Evolutionary conservation across 1,140 invertebrate species (phyloP).

Genomic region (Brachionus angularis): DNA sequence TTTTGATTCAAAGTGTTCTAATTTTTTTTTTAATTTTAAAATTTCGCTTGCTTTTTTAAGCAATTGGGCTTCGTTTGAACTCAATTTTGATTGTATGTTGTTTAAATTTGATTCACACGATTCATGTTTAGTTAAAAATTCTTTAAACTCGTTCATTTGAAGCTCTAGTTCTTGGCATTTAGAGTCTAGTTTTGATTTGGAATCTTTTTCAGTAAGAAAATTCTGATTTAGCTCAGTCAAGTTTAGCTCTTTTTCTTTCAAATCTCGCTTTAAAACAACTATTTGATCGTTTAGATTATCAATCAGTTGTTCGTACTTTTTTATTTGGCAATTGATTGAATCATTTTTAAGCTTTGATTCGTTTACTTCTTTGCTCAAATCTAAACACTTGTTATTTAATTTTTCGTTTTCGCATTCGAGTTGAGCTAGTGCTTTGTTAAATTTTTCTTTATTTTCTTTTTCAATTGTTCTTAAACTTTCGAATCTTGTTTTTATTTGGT

Average conservation of each 20-base stretch:
- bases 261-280: background rate
- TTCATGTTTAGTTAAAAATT: background rate
- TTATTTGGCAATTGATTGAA: background rate
- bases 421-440: background rate
- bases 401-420: constrained; percentile 24
- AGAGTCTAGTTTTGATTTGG: background rate
- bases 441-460: background rate
- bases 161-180: background rate
- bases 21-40: no score
- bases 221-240: background rate
- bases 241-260: background rate
- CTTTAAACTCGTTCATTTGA: background rate
- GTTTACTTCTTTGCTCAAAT: background rate
- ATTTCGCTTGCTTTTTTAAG: no score
- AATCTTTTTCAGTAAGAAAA: background rate
- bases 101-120: background rate
- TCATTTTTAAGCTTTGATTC: background rate
- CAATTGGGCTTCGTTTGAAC: no score
- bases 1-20: no score
- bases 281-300: constrained; percentile 17
- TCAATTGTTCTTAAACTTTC: background rate
- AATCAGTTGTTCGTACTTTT: background rate
- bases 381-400: constrained; percentile 11
- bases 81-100: background rate
- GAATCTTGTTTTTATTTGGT: constrained; percentile 3